A percentile compares a stretch with the other conserved stretches of the same genome.
phyloP scores from a whole-genome alignment of 2,888 invertebrate species.

The Neelides folsomi region DNA sequence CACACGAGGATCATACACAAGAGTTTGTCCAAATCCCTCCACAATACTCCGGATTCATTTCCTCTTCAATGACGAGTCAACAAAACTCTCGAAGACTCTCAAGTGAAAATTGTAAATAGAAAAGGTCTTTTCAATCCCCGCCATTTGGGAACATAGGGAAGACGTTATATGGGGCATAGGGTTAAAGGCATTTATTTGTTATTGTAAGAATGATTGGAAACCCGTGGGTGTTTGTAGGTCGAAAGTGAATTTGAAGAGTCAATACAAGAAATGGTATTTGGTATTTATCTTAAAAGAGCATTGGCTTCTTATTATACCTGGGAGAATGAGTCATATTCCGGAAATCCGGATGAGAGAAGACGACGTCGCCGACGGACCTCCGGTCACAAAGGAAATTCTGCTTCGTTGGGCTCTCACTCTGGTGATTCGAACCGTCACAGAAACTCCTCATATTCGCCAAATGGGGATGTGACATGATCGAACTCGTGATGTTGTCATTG shows the following conservation, averaged over 20 bases:
- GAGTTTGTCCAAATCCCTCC: no score
- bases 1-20: no score
- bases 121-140: no score
- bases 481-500: conserved; percentile 32
- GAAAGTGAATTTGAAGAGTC: neutral
- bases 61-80: no score
- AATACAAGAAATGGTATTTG: neutral
- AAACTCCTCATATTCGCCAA: conserved; percentile 43
- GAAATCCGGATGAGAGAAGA: conserved; percentile 46
- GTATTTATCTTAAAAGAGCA: neutral
- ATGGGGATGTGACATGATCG: conserved; percentile 35
- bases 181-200: no score
- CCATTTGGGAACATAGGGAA: no score
- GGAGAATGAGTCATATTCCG: conserved; percentile 13
- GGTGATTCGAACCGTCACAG: conserved; percentile 50
- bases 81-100: no score
- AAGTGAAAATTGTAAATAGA: no score
- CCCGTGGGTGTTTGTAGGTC: neutral
- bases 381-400: conserved; percentile 52
- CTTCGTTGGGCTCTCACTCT: conserved; percentile 50
- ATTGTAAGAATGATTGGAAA: no score
- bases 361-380: conserved; percentile 47
- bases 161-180: no score
- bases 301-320: conserved; percentile 21
- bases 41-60: no score